A percentile compares a stretch with the other conserved stretches of the same genome.
Conservation (phyloP, 2,113 vertebrate genomes). For the Trichechus manatus region DNA sequence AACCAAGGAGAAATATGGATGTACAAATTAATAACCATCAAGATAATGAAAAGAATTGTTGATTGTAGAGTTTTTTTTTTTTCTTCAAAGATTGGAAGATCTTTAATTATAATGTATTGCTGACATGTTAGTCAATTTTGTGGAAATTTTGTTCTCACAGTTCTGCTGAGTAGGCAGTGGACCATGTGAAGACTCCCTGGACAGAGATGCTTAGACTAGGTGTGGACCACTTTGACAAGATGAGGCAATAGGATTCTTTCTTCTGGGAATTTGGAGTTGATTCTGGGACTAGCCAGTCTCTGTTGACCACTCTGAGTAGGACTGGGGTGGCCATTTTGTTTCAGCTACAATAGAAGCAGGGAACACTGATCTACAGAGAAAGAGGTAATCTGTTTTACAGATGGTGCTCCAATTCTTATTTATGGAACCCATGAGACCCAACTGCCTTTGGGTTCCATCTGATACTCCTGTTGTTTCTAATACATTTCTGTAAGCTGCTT, state of each 20-base stretch:
- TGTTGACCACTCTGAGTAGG: background rate
- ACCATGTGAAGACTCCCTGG: background rate
- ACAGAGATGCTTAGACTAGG: background rate
- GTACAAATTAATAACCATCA: slow-evolving; percentile 79
- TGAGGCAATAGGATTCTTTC: background rate
- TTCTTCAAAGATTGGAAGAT: background rate
- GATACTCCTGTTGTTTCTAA: background rate
- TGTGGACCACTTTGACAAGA: background rate
- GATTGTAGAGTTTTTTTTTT: background rate
- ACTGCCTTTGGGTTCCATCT: background rate
- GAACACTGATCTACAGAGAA: background rate
- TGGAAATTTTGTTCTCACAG: background rate
- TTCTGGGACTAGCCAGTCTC: background rate
- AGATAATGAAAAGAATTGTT: slow-evolving; percentile 34
- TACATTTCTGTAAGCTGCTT: background rate
- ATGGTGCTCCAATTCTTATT: background rate
- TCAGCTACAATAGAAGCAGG: background rate
- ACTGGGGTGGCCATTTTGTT: background rate
- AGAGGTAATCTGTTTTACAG: background rate
- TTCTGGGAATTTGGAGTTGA: background rate
- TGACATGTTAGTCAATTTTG: background rate
- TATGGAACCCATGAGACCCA: background rate
- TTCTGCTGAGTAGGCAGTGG: background rate
- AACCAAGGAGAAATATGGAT: slow-evolving; percentile 67
- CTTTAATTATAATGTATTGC: background rate